Evolutionary conservation across 2,797 vertebrate genomes (phyloP).

Genomic region (Acanthis flammea): DNA sequence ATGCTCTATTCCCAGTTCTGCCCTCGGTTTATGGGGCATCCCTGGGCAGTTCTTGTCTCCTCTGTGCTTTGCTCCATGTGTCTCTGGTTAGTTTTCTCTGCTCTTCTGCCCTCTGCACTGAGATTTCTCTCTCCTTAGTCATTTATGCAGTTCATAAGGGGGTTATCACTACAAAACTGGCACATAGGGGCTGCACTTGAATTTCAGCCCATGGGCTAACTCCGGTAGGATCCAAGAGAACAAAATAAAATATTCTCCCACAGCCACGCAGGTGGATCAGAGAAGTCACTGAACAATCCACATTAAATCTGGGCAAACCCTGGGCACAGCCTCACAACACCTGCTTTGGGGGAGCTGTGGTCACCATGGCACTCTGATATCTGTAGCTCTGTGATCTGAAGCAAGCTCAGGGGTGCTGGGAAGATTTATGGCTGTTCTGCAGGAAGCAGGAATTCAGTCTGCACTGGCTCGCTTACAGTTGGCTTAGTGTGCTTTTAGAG

Average conservation of each 20-base stretch:
- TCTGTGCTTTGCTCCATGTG: rapidly evolving
- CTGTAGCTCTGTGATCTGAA: background rate
- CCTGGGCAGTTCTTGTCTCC: background rate
- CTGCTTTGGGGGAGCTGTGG: background rate
- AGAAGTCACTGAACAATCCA: rapidly evolving
- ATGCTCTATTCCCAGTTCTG: background rate
- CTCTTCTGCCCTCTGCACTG: background rate
- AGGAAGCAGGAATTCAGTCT: background rate
- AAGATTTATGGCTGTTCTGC: slow-evolving; percentile 20
- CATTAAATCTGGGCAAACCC: background rate
- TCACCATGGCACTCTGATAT: background rate
- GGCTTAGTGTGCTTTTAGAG: background rate
- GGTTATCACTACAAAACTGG: background rate
- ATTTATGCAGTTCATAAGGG: background rate
- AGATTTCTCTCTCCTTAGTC: background rate
- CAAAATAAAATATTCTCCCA: background rate
- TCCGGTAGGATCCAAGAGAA: background rate
- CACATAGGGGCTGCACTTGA: background rate
- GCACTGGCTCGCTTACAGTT: background rate
- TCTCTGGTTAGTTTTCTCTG: background rate
- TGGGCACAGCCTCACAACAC: background rate
- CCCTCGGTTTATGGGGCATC: background rate
- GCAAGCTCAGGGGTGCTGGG: background rate
- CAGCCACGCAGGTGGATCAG: background rate
- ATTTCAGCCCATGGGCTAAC: background rate